phyloP scores from a whole-genome alignment of 2,113 vertebrate genomes.

The Salvelinus namaycush region DNA sequence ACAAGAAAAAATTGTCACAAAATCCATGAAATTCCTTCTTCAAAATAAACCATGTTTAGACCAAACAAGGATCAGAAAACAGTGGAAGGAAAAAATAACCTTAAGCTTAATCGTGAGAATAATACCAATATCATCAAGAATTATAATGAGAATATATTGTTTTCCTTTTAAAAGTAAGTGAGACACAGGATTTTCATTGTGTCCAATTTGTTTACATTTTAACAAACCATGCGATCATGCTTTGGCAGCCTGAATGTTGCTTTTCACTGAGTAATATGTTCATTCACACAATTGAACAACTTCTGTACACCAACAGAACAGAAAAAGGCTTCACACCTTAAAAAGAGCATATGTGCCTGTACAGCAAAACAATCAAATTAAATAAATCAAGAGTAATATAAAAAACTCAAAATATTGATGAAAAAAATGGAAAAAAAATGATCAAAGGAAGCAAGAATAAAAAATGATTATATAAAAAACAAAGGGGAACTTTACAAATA shows the following conservation, averaged over 20 bases:
- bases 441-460: constrained; percentile 65
- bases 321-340: constrained; percentile 72
- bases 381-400: constrained; percentile 67
- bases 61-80: constrained; percentile 80
- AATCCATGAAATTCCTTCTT: constrained; percentile 77
- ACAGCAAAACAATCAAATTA: constrained; percentile 73
- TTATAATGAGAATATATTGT: constrained; percentile 79
- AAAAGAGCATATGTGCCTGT: constrained; percentile 71
- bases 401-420: constrained; percentile 25
- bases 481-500: constrained; percentile 64
- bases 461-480: constrained; percentile 67
- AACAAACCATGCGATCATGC: constrained; percentile 86
- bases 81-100: constrained; percentile 72
- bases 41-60: constrained; percentile 77
- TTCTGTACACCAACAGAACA: constrained; percentile 81
- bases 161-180: constrained; percentile 74
- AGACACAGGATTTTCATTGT: constrained; percentile 75
- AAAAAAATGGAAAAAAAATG: constrained; percentile 46
- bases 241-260: constrained; percentile 83
- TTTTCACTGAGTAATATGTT: constrained; percentile 84
- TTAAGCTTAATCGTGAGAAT: constrained; percentile 71
- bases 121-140: constrained; percentile 75
- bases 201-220: constrained; percentile 79
- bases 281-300: constrained; percentile 82
- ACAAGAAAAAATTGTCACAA: constrained; percentile 70